Conservation (phyloP, 2,888 invertebrate species). For the Spialia ferax region DNA sequence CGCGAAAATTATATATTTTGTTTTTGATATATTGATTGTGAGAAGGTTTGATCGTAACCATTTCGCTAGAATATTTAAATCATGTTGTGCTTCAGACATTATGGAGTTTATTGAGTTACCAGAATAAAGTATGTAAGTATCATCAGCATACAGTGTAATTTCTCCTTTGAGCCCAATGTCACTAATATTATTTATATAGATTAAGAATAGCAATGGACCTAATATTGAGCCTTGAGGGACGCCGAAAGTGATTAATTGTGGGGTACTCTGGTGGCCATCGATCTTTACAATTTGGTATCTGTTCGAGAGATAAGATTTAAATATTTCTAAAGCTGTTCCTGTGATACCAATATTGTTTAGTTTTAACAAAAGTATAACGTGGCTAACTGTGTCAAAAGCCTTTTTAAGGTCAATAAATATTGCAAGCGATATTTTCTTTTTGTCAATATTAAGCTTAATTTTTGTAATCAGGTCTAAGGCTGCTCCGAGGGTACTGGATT, state of each 20-base stretch:
- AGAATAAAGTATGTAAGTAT: constrained; percentile 45
- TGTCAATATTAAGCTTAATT: constrained; percentile 16
- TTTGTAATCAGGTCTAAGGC: constrained; percentile 24
- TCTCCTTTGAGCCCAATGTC: constrained; percentile 36
- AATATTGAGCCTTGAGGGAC: constrained; percentile 13
- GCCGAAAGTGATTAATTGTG: neutral
- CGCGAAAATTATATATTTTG: constrained; percentile 34
- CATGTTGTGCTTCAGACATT: constrained; percentile 36
- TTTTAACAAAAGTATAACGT: constrained; percentile 11
- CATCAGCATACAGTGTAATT: constrained; percentile 43
- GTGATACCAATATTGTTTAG: constrained; percentile 8
- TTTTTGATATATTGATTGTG: constrained; percentile 44
- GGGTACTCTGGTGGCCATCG: neutral
- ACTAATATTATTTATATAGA: constrained; percentile 40
- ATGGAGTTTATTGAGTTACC: constrained; percentile 36
- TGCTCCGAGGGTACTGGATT: constrained; percentile 23
- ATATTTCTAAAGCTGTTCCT: constrained; percentile 13
- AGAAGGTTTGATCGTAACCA: constrained; percentile 45
- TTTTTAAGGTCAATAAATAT: constrained; percentile 33
- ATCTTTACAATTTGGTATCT: constrained; percentile 25
- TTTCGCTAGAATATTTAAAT: constrained; percentile 35
- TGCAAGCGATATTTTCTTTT: constrained; percentile 26
- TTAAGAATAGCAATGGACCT: constrained; percentile 38
- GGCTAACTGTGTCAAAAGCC: neutral
- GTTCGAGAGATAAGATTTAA: constrained; percentile 32